phyloP scores from a whole-genome alignment of 2,113 vertebrate genomes.

The Callorhinus ursinus region DNA sequence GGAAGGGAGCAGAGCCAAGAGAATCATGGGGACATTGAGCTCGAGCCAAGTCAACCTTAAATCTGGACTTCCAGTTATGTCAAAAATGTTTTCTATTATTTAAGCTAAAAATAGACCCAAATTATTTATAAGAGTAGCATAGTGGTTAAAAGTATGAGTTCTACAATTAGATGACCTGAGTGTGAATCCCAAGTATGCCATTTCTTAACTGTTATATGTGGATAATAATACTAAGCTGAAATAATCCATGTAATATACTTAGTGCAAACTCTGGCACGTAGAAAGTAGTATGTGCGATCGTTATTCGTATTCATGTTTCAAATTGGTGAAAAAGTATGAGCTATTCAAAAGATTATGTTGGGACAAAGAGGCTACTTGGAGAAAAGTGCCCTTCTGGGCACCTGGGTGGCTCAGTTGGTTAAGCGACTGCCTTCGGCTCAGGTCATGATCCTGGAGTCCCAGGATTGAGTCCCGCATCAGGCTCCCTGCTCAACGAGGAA shows the following conservation, averaged over 20 bases:
- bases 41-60: not conserved
- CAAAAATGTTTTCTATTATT: slow-evolving; percentile 13
- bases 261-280: not conserved
- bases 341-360: slow-evolving; percentile 13
- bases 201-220: not conserved
- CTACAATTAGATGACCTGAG: not conserved
- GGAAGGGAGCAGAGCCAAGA: not conserved
- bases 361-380: slow-evolving; percentile 37
- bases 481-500: no score
- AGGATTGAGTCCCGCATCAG: no score
- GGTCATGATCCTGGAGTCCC: no score
- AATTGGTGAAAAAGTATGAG: slow-evolving; percentile 36
- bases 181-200: not conserved
- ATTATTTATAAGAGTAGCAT: slow-evolving; percentile 30
- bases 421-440: no score
- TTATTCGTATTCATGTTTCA: slow-evolving; percentile 27
- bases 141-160: not conserved
- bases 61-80: not conserved
- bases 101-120: slow-evolving; percentile 25
- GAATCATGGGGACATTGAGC: not conserved
- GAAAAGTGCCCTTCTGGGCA: not conserved
- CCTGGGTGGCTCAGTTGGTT: no score
- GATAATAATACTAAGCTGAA: not conserved
- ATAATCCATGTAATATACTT: not conserved
- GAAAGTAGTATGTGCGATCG: not conserved